A percentile compares a stretch with the other conserved stretches of the same genome.
Evolutionary conservation across 2,888 invertebrate genomes (phyloP).

Genomic region (Meganola albula): DNA sequence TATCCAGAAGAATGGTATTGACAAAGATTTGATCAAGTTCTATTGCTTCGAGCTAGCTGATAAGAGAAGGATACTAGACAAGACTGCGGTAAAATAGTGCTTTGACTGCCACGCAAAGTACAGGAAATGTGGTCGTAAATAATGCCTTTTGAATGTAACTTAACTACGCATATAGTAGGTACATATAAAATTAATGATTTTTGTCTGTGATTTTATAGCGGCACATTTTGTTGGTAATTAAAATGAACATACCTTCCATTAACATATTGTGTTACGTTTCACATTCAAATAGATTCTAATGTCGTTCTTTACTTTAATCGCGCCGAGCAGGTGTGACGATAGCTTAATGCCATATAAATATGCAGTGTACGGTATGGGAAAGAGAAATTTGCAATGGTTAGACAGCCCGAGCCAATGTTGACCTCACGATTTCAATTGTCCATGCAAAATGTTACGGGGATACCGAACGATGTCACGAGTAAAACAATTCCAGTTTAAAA

Average conservation of each 20-base stretch:
- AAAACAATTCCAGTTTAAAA: conserved; percentile 66
- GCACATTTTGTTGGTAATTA: no score
- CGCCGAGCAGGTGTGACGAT: conserved; percentile 42
- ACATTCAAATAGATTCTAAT: conserved; percentile 25
- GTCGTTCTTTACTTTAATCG: conserved; percentile 36
- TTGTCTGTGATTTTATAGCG: no score
- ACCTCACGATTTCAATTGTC: conserved; percentile 77
- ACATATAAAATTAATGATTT: no score
- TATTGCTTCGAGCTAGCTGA: conserved; percentile 25
- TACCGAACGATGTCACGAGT: conserved; percentile 72
- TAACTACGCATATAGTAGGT: no score
- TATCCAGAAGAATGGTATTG: conserved; percentile 29
- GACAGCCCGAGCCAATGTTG: conserved; percentile 66
- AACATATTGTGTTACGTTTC: no score
- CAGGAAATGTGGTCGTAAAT: conserved; percentile 22
- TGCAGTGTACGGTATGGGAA: conserved; percentile 64
- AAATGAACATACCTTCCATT: no score
- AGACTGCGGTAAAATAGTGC: conserved; percentile 24
- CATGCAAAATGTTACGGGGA: conserved; percentile 71
- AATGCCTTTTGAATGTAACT: conserved; percentile 23
- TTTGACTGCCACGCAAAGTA: conserved; percentile 24
- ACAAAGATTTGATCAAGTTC: conserved; percentile 29
- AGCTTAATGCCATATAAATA: conserved; percentile 55
- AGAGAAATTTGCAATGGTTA: conserved; percentile 69
- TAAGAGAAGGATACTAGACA: conserved; percentile 27